Evolutionary conservation across 2,113 vertebrate genomes (phyloP), one percentile per base, ranked within the genome.

Genomic region (Tichodroma muraria): DNA sequence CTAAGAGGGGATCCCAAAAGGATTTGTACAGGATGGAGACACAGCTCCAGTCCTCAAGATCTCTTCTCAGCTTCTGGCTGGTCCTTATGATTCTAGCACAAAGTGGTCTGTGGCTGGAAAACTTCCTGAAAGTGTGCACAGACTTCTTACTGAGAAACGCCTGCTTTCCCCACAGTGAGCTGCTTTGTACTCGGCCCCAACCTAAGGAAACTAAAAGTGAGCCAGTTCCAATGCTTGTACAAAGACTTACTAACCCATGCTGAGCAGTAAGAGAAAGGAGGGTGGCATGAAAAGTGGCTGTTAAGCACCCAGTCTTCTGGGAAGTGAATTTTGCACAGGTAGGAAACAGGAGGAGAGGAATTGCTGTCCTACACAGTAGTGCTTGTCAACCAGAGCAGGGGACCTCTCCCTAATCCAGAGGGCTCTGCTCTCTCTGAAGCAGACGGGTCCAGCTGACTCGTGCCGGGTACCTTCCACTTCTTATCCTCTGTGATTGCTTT

Each of bases 71-170:
- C 45, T 80, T 81, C 52, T 79, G 19, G 56, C 79, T 78, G 47
- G 9, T 80, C 54, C n/a, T 54, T 70, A 59, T 47, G 42, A 30
- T 59, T 59, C 45, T 80, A 53, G 72, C 35, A 31, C 3, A 3
- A 50, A 81, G 53, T 4, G 7, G 9, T 24, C 44, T 38, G 35
- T 42, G 24, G 38, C 65, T 81, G 61, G 63, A 37, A 83, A 63
- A 25, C 11, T 75, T 81, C 17, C n/a, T 87, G 45, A 27, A 70
- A 64, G 38, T 3, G 3, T 8, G 11, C 53, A 16, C 49, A 47
- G 20, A 18, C 27, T 38, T 81, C 13, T 27, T 7, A 1, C 24
- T 45, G 8, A 37, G 31, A 66, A 65, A 47, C 0, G 1, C 9
- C 45, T 61, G 54, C 42, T 80, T 78, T 40, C 8, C 28, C 25